These are phyloP conservation scores for Sphenopsis melanotis DNA, from an alignment of 2,797 vertebrate genomes.

Conservation along the genomic window DNA sequence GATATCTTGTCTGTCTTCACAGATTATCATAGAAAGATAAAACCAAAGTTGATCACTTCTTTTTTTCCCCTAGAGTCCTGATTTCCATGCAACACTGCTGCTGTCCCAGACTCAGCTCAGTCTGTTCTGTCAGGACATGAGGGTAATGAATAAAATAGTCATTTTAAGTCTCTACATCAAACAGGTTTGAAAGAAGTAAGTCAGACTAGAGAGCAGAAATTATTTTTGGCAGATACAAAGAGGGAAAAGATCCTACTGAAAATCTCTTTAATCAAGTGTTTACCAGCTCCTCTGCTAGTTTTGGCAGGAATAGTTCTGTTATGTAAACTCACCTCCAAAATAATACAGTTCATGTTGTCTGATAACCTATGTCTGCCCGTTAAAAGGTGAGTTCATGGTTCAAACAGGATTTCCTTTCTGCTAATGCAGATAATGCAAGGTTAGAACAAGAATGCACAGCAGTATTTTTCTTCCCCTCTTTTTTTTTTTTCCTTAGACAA, in stretches of 20 bases:
- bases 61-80: background rate
- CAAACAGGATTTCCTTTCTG: background rate
- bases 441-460: background rate
- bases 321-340: background rate
- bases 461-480: background rate
- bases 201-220: background rate
- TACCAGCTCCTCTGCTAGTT: background rate
- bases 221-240: background rate
- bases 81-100: background rate
- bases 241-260: background rate
- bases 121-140: background rate
- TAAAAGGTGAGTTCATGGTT: background rate
- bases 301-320: background rate
- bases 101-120: background rate
- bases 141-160: background rate
- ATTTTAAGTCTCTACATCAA: background rate
- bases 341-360: background rate
- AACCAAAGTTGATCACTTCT: background rate
- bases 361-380: background rate
- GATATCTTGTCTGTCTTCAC: background rate
- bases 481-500: background rate
- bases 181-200: conserved; percentile 7
- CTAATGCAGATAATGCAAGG: background rate
- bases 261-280: background rate
- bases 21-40: background rate